Evolutionary conservation across 1,140 invertebrate genomes (phyloP), one percentile per base, ranked within the genome.

Genomic region (Rhopalosiphum padi): DNA sequence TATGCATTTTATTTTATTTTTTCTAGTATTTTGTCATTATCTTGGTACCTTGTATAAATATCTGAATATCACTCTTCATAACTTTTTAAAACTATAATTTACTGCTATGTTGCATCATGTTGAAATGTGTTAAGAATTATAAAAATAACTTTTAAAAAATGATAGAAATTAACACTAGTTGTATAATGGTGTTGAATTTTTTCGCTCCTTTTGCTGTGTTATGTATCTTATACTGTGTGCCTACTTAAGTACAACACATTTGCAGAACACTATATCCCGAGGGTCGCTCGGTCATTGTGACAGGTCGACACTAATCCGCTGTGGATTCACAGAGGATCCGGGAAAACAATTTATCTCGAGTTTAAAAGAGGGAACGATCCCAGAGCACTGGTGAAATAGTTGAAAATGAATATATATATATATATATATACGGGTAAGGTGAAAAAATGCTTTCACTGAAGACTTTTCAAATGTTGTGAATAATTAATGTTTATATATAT

Each of bases 321-420:
- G 77, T 35, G 77, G 46, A 41, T 93, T 93, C 55, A 7, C 46
- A 35, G 89, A 25, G 23, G 77, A 9, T 53, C 48, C 43, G 23
- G 35, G 48, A 93, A 93, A 93, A 93, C 91, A 85, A 93, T 93
- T 93, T 83, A 93, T 93, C 77, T 93, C 77, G 41, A 48, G 90
- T 91, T 77, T 82, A 48, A 82, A 91, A n/a, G 43, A 55, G n/a
- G n/a, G 30, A 91, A 83, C 41, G n/a, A 35, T 82, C 3, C 21
- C 30, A 5, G n/a, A 25, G 48, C 48, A 89, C 87, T 51, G 37
- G 48, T 53, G 18, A 37, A 37, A 90, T 90, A 41, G 88, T 55
- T 41, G 51, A 55, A 41, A 37, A 55, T 90, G 37, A 90, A 90
- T 90, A 55, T 89, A 88, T 48, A 46, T 86, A 86, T 48, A 87